phyloP scores from a whole-genome alignment of 1,140 invertebrate genomes.

The Hylaeus anthracinus region DNA sequence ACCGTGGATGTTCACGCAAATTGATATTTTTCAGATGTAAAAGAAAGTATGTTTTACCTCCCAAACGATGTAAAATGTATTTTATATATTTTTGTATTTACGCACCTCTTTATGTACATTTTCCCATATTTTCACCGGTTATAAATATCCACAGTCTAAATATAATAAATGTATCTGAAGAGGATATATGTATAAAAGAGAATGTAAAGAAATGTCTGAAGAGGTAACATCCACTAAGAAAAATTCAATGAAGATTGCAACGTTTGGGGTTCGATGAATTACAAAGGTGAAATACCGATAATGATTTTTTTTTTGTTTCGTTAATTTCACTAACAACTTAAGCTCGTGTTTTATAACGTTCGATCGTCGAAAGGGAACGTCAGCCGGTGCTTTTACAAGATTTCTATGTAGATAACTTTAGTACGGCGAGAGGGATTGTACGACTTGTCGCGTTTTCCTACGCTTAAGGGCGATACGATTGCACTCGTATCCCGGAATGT shows the following conservation, averaged over 20 bases:
- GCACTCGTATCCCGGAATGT: slow-evolving; percentile 26
- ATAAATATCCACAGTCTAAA: too few species aligned
- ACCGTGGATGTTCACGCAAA: too few species aligned
- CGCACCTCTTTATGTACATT: too few species aligned
- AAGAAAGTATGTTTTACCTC: too few species aligned
- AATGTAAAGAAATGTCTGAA: too few species aligned
- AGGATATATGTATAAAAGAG: too few species aligned
- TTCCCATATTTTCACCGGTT: too few species aligned
- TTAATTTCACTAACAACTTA: slow-evolving; percentile 24
- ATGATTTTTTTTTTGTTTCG: too few species aligned
- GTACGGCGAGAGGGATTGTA: slow-evolving; percentile 14
- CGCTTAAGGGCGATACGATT: slow-evolving; percentile 26
- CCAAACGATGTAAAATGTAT: too few species aligned
- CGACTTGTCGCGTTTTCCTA: slow-evolving; percentile 36
- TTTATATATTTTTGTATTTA: too few species aligned
- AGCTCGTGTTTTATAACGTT: slow-evolving; percentile 29
- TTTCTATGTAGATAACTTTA: slow-evolving; percentile 39
- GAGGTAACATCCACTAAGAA: not conserved
- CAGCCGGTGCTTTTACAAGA: slow-evolving; percentile 17
- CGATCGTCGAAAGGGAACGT: slow-evolving; percentile 11
- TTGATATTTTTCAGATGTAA: too few species aligned
- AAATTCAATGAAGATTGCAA: not conserved
- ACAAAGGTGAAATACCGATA: not conserved
- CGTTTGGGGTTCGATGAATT: slow-evolving; percentile 11
- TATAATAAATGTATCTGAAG: too few species aligned